Evolutionary conservation across 2,113 vertebrate species (phyloP), one percentile per base, ranked within the genome.

Genomic region (Gnathonemus echidnorhynchus): DNA sequence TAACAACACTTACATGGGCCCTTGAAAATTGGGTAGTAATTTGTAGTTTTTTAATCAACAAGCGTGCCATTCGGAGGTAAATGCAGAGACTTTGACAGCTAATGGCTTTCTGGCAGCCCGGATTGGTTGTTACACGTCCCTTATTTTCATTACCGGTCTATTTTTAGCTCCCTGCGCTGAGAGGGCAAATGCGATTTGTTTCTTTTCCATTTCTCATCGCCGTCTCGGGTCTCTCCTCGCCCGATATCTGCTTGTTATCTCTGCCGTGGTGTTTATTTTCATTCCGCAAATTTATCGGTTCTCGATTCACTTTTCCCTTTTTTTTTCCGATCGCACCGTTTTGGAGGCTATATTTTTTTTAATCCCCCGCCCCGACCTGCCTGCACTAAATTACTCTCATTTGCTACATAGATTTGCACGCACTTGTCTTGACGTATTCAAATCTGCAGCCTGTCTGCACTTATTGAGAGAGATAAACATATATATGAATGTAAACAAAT

Each of bases 351-450:
- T 90, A 6, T 70, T 17, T 49, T 58, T 49, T 49, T 49, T 74
- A 87, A 87, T 50, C 52, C 52, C 17, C 24, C 17, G 27, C 46
- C 48, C 24, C 11, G 13, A 58, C 74, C 27, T 39, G 74, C 48
- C 9, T 46, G 27, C 49, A 52, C 89, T 92, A 92, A 27, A 83
- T 74, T 93, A 92, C 24, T 94, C 95, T 95, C 94, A 93, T 93
- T 92, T 91, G 90, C 92, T 58, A 46, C 58, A 9, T 80, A 77
- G 77, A 89, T 91, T 91, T 88, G 89, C 89, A 91, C 88, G 87
- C 87, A 5, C 88, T 87, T 89, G 83, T 50, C 91, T 58, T 56
- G 58, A n/a, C 58, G 39, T 88, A 21, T 90, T 66, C n/a, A 88
- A 91, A 91, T 91, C 89, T 77, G 53, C 24, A 49, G 66, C 77